These are phyloP conservation scores for Drosophila obscura DNA, from an alignment of 1,140 invertebrate genomes.

Conservation along the genomic window DNA sequence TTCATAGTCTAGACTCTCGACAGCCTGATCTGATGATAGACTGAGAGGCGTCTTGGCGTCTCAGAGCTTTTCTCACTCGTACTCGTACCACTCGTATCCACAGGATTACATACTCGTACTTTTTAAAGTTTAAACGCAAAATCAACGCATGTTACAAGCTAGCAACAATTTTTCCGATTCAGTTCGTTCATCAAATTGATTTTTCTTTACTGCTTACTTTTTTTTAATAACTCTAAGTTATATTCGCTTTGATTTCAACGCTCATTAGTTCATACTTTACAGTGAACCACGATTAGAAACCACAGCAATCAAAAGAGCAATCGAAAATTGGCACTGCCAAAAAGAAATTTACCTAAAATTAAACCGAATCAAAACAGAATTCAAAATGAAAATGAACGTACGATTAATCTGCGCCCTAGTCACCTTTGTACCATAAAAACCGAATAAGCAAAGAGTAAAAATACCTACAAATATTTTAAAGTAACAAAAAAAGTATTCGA, in stretches of 20 bases:
- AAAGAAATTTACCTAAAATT: conserved; percentile 21
- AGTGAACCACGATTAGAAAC: conserved; percentile 29
- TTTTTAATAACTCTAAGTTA: conserved; percentile 34
- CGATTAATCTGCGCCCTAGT: conserved; percentile 46
- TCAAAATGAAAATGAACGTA: conserved; percentile 52
- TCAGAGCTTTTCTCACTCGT: conserved; percentile 43
- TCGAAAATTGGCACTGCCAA: conserved; percentile 48
- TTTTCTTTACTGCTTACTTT: conserved; percentile 39
- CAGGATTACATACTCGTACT: conserved; percentile 30
- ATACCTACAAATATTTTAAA: conserved; percentile 29
- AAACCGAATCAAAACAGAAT: conserved; percentile 42
- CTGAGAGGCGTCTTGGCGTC: conserved; percentile 18
- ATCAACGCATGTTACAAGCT: conserved; percentile 60
- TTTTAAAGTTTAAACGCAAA: conserved; percentile 51
- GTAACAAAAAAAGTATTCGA: conserved; percentile 29
- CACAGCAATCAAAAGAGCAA: conserved; percentile 21
- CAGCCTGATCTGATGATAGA: conserved; percentile 33
- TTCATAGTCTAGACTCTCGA: conserved; percentile 40
- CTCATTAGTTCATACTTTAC: conserved; percentile 67
- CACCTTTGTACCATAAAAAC: conserved; percentile 57
- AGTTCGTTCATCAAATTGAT: conserved; percentile 44
- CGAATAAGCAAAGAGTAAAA: conserved; percentile 36
- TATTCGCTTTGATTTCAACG: conserved; percentile 45
- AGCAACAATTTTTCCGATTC: conserved; percentile 45
- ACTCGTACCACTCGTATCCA: conserved; percentile 21